Percentiles rank a stretch among this genome's conserved stretches.
Conservation (phyloP, 2,888 invertebrate species). For the Eurytoma adleriae region DNA sequence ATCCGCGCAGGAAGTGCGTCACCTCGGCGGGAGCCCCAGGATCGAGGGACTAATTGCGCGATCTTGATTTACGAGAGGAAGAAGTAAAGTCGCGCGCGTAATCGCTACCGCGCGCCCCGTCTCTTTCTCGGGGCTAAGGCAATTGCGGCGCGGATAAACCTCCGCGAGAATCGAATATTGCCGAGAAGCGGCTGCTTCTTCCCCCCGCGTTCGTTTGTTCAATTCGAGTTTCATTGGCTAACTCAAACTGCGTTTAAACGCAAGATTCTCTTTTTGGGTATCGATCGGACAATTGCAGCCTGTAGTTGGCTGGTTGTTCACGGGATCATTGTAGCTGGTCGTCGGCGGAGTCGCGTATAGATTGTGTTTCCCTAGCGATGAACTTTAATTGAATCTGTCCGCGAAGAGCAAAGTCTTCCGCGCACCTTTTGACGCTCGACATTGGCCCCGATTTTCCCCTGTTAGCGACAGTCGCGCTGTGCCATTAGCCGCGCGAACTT, state of each 20-base stretch:
- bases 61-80: background rate
- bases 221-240: background rate
- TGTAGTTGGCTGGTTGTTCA: no score
- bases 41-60: background rate
- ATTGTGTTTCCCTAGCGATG: slow-evolving; percentile 10
- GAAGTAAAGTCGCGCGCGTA: background rate
- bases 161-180: slow-evolving; percentile 47
- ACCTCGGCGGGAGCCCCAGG: background rate
- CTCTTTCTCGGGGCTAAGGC: slow-evolving; percentile 5
- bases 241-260: background rate
- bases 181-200: background rate
- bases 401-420: background rate
- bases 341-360: background rate
- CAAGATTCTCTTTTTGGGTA: background rate
- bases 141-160: slow-evolving; percentile 42
- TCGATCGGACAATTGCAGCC: no score
- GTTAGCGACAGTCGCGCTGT: background rate
- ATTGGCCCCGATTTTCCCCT: background rate
- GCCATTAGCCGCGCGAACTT: background rate
- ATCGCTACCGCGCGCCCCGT: slow-evolving; percentile 8
- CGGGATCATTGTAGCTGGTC: background rate
- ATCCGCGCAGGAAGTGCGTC: background rate
- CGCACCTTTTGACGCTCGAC: slow-evolving; percentile 15
- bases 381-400: slow-evolving; percentile 38
- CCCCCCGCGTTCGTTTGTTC: background rate